Conservation (phyloP, 2,888 invertebrate species). For the Tricholauxania praeusta region DNA sequence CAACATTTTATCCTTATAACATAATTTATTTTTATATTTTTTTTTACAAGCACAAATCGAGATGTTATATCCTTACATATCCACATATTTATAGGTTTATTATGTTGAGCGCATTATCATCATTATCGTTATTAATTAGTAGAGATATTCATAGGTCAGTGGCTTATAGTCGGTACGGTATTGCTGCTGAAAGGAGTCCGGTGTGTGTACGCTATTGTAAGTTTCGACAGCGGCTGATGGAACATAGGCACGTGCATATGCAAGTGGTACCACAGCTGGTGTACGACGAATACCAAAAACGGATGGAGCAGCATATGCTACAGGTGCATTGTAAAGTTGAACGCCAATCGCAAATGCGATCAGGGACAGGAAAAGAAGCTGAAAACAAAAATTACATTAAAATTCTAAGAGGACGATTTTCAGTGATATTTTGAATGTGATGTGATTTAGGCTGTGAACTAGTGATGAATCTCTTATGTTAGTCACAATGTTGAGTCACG, state of each 20-base stretch:
- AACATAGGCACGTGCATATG: conserved; percentile 53
- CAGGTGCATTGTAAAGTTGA: too few species aligned
- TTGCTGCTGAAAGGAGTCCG: conserved; percentile 61
- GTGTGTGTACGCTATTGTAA: conserved; percentile 62
- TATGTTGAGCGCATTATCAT: conserved; percentile 8
- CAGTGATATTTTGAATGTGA: too few species aligned
- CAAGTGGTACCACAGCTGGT: conserved; percentile 50
- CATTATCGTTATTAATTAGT: conserved; percentile 42
- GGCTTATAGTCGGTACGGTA: conserved; percentile 61
- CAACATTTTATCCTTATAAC: too few species aligned
- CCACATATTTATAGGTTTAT: too few species aligned
- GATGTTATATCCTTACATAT: background rate
- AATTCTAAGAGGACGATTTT: too few species aligned
- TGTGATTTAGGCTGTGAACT: too few species aligned
- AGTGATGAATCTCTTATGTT: too few species aligned
- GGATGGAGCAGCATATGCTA: conserved; percentile 10
- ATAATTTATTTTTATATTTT: conserved; percentile 2
- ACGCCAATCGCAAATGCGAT: too few species aligned
- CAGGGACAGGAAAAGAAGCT: too few species aligned
- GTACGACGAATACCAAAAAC: conserved; percentile 44
- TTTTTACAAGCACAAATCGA: conserved; percentile 27
- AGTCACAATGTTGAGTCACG: too few species aligned
- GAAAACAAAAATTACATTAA: too few species aligned
- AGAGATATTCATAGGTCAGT: conserved; percentile 58
- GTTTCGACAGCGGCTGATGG: conserved; percentile 53